Evolutionary conservation across 1,140 invertebrate genomes (phyloP), one percentile per base, ranked within the genome.

Genomic region (Dreissena rostriformis): DNA sequence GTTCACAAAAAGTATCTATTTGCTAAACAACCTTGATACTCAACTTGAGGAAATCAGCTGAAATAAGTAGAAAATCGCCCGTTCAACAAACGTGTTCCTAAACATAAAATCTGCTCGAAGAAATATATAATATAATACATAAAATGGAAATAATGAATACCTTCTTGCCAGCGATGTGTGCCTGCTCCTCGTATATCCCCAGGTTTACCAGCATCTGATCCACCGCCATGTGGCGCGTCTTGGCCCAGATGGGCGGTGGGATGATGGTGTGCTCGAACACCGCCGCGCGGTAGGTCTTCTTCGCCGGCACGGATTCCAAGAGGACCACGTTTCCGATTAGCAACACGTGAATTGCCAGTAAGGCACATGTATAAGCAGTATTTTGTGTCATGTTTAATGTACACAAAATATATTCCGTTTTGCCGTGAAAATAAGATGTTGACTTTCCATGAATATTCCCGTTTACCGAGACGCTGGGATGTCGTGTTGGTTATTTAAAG

Each of bases 251-350:
- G 0, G 65, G 15, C 15, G 85, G 87, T 28, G 84, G 61, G 14
- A 84, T 79, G 29, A 86, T 80, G 11, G 74, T 71, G 68, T 90
- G 89, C 57, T 87, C 89, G 67, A 87, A 90, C 8, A 90, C 88
- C n/a, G 89, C 89, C 17, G 86, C 89, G 22, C 82, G 84, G 82
- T 88, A 90, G 26, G 77, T 79, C 1, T 2, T 39, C 39, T 39
- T 39, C 4, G 39, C 8, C 39, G 39, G 39, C 39, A 39, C 39
- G 39, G 39, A 39, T 39, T 39, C 39, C 39, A 39, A 5, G 39
- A 39, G 39, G 4, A 39, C 8, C 39, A 39, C 39, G 39, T 39
- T 2, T 8, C 39, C 39, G 39, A 39, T 39, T 39, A 39, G 39
- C 39, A 39, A 39, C 39, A 39, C 2, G 8, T 39, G 39, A 5